Evolutionary conservation across 2,113 vertebrate species (phyloP), one percentile per base, ranked within the genome.

Genomic region (Corythoichthys intestinalis): DNA sequence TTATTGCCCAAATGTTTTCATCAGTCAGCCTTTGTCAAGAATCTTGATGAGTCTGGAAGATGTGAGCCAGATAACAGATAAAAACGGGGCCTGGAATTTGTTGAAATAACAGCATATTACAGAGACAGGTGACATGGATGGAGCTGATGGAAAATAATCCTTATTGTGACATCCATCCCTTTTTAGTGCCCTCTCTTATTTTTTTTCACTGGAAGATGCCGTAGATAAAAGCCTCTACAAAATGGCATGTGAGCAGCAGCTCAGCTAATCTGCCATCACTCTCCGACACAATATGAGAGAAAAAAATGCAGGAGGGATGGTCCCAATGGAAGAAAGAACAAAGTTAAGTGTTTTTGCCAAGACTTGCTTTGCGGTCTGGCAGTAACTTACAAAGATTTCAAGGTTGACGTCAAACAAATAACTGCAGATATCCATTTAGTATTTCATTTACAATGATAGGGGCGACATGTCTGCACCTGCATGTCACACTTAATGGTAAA

Each of bases 221-320:
- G 52, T 14, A 44, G 71, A 65, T 70, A 71, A 73, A 70, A 75
- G 61, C 58, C 54, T 69, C 35, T n/a, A 59, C 6, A 38, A 67
- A 60, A 72, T 66, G 46, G 41, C 68, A 63, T 49, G 39, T 48
- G 38, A 69, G 50, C 1, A 1, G 34, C 53, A 53, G 68, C 62
- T 56, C 37, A 38, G 11, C 37, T 49, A 62, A 49, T 34, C 41
- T 61, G 50, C 7, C 1, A 65, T 66, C 53, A 57, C 38, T 49
- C 34, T 67, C n/a, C 4, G 52, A 44, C 12, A 49, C 28, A 13
- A 37, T 7, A 66, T 15, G 2, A 8, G 54, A 50, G 71, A 50
- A 44, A 60, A 2, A 8, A 59, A 28, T 44, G 60, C 62, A 49
- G 14, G 53, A 61, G 10, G 65, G 44, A 48, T 52, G 59, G 39